phyloP scores from a whole-genome alignment of 1,140 invertebrate genomes.

The Drosophila tani region DNA sequence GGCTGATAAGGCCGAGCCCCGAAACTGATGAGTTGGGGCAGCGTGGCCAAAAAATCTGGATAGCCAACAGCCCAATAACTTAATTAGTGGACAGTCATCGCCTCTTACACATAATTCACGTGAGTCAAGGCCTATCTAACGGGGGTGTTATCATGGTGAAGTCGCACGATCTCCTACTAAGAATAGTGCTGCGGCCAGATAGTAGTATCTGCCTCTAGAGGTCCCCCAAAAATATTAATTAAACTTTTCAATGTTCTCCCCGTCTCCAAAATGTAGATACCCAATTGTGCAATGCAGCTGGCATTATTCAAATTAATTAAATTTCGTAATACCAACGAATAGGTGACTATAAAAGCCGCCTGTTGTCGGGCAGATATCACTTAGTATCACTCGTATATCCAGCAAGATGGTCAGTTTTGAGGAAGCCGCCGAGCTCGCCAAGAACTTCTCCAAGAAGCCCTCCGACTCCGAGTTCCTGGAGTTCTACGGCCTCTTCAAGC shows the following conservation, averaged over 20 bases:
- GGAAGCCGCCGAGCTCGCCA: conserved; percentile 88
- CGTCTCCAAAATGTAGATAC: conserved; percentile 16
- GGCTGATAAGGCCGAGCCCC: conserved; percentile 56
- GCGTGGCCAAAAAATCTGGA: conserved; percentile 19
- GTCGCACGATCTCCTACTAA: conserved; percentile 36
- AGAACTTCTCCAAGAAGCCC: conserved; percentile 91
- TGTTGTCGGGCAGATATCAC: not conserved
- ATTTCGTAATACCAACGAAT: conserved; percentile 15
- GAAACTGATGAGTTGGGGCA: conserved; percentile 12
- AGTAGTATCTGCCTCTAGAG: conserved; percentile 39
- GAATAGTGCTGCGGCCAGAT: conserved; percentile 26
- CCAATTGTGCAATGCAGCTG: conserved; percentile 19
- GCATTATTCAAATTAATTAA: conserved; percentile 56
- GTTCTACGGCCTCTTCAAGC: conserved; percentile 95
- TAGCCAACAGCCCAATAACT: conserved; percentile 21
- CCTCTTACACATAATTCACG: conserved; percentile 23
- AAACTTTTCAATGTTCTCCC: conserved; percentile 6
- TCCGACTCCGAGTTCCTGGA: conserved; percentile 93
- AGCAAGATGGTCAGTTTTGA: conserved; percentile 71
- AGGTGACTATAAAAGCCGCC: conserved; percentile 41
- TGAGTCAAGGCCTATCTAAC: conserved; percentile 23
- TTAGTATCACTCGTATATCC: conserved; percentile 17
- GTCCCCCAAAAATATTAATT: conserved; percentile 52
- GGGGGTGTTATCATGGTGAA: conserved; percentile 25
- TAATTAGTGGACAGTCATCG: conserved; percentile 34